A percentile compares a stretch with the other conserved stretches of the same genome.
Evolutionary conservation across 2,888 invertebrate species (phyloP).

Genomic region (Dicranocentrus wangi): DNA sequence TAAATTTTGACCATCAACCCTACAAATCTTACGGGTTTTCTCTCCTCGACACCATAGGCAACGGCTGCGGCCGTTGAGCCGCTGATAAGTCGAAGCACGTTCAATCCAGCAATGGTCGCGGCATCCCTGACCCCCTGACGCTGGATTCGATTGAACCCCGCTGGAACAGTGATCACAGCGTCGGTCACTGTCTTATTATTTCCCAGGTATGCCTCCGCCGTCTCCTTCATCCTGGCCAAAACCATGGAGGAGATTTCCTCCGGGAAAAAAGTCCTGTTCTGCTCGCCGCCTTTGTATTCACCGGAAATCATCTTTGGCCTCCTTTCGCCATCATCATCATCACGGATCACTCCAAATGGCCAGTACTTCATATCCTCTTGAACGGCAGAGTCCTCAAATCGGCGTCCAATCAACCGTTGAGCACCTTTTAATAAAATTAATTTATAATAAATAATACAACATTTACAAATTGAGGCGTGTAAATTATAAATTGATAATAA

Average conservation of each 20-base stretch:
- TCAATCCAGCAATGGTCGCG: constrained; percentile 87
- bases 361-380: constrained; percentile 95
- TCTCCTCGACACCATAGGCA: constrained; percentile 87
- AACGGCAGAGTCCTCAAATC: constrained; percentile 89
- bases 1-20: no score
- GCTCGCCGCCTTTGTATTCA: constrained; percentile 79
- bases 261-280: constrained; percentile 79
- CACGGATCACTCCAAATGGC: constrained; percentile 92
- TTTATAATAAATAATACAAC: no score
- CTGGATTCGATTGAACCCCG: constrained; percentile 83
- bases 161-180: constrained; percentile 87
- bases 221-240: constrained; percentile 92
- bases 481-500: no score
- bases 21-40: no score
- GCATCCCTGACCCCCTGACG: constrained; percentile 85
- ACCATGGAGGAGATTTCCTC: constrained; percentile 81
- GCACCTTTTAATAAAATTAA: no score
- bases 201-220: constrained; percentile 90
- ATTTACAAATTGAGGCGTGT: no score
- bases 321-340: constrained; percentile 82
- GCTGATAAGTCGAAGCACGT: constrained; percentile 91
- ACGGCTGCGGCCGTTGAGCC: constrained; percentile 93
- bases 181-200: constrained; percentile 84
- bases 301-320: constrained; percentile 57
- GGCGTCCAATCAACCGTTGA: constrained; percentile 82